Evolutionary conservation across 2,113 vertebrate genomes (phyloP).

Genomic region (Catharus bicknelli): DNA sequence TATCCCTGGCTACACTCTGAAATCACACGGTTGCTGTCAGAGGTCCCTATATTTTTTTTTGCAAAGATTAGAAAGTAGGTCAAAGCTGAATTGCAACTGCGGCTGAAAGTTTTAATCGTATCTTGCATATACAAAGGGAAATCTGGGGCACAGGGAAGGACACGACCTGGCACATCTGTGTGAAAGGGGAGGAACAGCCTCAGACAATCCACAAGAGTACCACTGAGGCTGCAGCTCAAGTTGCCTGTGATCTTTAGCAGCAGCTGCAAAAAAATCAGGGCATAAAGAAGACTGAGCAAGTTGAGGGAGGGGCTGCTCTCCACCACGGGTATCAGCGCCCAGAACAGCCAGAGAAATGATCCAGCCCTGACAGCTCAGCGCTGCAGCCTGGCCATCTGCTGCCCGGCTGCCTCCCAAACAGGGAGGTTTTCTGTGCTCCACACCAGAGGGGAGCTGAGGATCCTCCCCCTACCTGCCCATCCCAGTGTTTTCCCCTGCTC

Average conservation of each 20-base stretch:
- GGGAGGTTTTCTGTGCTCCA: background rate
- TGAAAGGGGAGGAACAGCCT: background rate
- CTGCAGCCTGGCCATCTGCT: slow-evolving; percentile 47
- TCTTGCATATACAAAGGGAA: background rate
- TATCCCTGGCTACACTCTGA: background rate
- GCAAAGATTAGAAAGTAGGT: background rate
- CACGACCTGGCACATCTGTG: background rate
- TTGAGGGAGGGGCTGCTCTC: slow-evolving; percentile 26
- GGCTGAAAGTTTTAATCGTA: background rate
- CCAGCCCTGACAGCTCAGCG: slow-evolving; percentile 1
- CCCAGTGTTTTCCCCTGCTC: background rate
- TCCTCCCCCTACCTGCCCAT: background rate
- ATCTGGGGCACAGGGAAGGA: background rate
- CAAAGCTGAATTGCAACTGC: background rate
- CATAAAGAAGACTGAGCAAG: slow-evolving; percentile 12
- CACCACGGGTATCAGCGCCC: background rate
- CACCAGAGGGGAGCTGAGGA: background rate
- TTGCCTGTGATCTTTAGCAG: slow-evolving; percentile 20
- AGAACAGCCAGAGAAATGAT: slow-evolving; percentile 37
- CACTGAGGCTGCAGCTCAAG: background rate
- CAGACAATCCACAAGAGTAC: background rate
- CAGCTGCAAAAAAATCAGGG: slow-evolving; percentile 47
- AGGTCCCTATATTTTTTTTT: background rate
- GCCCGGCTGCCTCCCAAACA: slow-evolving; percentile 26
- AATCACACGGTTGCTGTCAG: background rate